These are phyloP conservation scores for Stichodactyla mertensii DNA, from an alignment of 64 coral and sea anemone species.

Conservation along the genomic window DNA sequence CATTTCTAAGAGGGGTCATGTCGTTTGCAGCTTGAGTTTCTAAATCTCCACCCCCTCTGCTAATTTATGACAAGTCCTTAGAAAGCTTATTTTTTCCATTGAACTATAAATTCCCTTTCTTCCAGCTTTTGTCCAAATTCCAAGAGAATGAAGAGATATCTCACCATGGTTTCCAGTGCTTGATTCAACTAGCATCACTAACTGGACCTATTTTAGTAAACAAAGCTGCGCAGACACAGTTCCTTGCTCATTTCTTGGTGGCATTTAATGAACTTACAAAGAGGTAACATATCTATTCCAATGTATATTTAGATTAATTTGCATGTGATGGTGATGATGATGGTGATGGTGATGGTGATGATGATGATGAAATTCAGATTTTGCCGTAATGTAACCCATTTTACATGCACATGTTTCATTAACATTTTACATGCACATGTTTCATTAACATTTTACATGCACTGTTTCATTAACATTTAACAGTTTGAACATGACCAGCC, in stretches of 20 bases:
- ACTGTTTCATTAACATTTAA: not conserved
- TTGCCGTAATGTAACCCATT: no score
- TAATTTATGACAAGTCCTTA: not conserved
- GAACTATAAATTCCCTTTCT: constrained; percentile 24
- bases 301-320: no score
- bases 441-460: not conserved
- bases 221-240: constrained; percentile 53
- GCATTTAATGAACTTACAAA: constrained; percentile 65
- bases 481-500: constrained; percentile 71
- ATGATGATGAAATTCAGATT: no score
- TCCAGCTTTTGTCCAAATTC: constrained; percentile 59
- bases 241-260: constrained; percentile 52
- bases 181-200: constrained; percentile 89
- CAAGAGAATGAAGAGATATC: constrained; percentile 74
- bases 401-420: not conserved
- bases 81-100: constrained; percentile 46
- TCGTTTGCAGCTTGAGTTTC: no score
- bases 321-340: no score
- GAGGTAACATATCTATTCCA: constrained; percentile 11
- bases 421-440: not conserved
- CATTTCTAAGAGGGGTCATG: no score
- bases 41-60: no score
- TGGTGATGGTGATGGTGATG: no score
- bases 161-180: constrained; percentile 77
- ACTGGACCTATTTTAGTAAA: constrained; percentile 65